Base-by-base conservation (phyloP, 2,113 vertebrate species). In the Scatophagus argus region DNA sequence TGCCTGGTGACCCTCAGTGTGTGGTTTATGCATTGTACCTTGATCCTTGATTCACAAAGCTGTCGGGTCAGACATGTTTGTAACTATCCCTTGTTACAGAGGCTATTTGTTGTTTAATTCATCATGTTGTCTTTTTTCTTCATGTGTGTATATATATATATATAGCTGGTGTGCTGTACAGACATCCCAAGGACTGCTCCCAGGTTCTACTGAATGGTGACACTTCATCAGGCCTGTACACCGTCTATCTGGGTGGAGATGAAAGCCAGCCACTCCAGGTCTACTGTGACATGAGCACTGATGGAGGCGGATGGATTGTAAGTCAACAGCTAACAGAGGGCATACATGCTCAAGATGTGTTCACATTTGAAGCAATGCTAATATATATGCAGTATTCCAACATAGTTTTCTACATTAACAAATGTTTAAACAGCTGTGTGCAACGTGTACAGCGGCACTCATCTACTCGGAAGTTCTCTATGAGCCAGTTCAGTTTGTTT, bases 271-370 rank as follows among this genome's bases (percentile, higher is more conserved):
- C 96, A 0, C 66, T 96, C 67, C 94, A 98, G 76, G 98, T 99
- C 51, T 98, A 93, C 94, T 99, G 98, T 0, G 98, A 99, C 93
- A 99, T 99, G 98, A 92, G 27, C 39, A 95, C 96, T 7, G 98
- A 99, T 0, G 97, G 97, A 4, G 98, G 98, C 0, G 98, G 98
- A 81, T 99, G 98, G 98, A 97, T 99, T 0, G 98, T 99, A 94
- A 97, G 97, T 96, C 70, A 43, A 8, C 5, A 11, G 4, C 13
- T 39, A 8, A 69, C 23, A 16, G 14, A 4, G n/a, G 27, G 21
- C 23, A 1, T 9, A 31, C n/a, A 14, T 60, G 19, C 9, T 46
- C 21, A 32, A 51, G 29, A 23, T 44, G 27, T 44, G 25, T 29
- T 31, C 16, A 41, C 39, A 16, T 60, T 39, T 36, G 25, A 38